Base-by-base conservation (phyloP, 1,140 invertebrate genomes). In the Laupala kohalensis region DNA sequence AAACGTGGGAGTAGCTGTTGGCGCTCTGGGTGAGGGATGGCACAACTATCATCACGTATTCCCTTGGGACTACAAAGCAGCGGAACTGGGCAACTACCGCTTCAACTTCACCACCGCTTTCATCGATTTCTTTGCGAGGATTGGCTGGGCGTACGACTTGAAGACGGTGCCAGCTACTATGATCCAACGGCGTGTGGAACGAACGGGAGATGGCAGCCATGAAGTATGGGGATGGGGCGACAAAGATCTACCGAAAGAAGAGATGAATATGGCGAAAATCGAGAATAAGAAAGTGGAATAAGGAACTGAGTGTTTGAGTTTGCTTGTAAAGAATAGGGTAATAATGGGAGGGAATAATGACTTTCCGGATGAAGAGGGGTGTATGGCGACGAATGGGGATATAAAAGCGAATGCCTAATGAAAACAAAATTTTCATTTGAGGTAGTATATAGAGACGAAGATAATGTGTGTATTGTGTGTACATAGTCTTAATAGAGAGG, bases 1-100 rank as follows among this genome's bases (percentile, higher is more conserved):
- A 79, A 93, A 93, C 76, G 80, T 83, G 12, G 80, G 84, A 0
- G 91, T 93, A 0, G 84, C 91, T 0, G 71, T 92, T 0, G 84
- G 89, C 65, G 89, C 91, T 3, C 80, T 92, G 6, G 92, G 92
- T 0, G 92, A 95, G 82, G 94, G 94, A 3, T 96, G 92, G 88
- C 95, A 97, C 79, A 97, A 97, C 80, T 98, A 96, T 80, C 96
- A 98, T 79, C 95, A 98, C 81, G 91, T 92, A 0, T 98, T 98
- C 83, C 96, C 96, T 0, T 93, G 93, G 87, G 96, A 98, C 78
- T 96, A 96, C 84, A 92, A 93, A 78, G 89, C 92, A 3, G 85
- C 91, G 6, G 92, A 94, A 78, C 82, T 93, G 0, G 92, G 94
- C 62, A 86, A 88, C 76, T 93, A 91, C 81, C 84, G 84, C 15